Evolutionary conservation across 2,113 vertebrate species (phyloP).

Genomic region (Pangasianodon hypophthalmus): DNA sequence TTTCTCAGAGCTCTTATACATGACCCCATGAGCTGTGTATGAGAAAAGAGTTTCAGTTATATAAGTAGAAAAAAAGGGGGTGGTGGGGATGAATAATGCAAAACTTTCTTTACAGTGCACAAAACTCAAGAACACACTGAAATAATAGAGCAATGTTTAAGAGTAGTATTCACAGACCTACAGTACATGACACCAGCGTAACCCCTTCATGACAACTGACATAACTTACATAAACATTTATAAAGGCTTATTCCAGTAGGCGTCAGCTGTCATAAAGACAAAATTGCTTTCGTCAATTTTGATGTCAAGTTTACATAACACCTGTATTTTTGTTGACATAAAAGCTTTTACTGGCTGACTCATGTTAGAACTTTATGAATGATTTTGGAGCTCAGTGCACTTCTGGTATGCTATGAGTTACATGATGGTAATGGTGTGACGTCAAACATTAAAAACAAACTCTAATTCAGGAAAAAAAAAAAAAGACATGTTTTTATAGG

Average conservation of each 20-base stretch:
- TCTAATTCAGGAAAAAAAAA: not conserved
- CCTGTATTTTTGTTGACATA: not conserved
- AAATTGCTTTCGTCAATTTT: not conserved
- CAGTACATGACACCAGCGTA: not conserved
- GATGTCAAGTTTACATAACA: not conserved
- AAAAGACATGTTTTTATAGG: not conserved
- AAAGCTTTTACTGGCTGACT: not conserved
- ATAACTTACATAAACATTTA: not conserved
- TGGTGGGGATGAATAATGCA: not conserved
- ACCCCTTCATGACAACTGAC: not conserved
- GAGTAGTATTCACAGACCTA: not conserved
- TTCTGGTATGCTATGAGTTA: not conserved
- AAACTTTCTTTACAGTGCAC: not conserved
- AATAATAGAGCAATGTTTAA: not conserved
- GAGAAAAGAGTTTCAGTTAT: conserved; percentile 6
- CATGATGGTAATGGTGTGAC: not conserved
- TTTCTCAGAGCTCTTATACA: conserved; percentile 29
- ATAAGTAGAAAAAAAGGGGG: not conserved
- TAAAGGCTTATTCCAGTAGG: not conserved
- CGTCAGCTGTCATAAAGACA: not conserved
- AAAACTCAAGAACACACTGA: not conserved
- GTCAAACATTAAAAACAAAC: not conserved
- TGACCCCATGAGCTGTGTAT: not conserved
- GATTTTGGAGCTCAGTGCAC: not conserved
- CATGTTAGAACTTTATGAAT: not conserved